Evolutionary conservation across 2,797 vertebrate genomes (phyloP), one percentile per base, ranked within the genome.

Genomic region (Lerista edwardsae): DNA sequence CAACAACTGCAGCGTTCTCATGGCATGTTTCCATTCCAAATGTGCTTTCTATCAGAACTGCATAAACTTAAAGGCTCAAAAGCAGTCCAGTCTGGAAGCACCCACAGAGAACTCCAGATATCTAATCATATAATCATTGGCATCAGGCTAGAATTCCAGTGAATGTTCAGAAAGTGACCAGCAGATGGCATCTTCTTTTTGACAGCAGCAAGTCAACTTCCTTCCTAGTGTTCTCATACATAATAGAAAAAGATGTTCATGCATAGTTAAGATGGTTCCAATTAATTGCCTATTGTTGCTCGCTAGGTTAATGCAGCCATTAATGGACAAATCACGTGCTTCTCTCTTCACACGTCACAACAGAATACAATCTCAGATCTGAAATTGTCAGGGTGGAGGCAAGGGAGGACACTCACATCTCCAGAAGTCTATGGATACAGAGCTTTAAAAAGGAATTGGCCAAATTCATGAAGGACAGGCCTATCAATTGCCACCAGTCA

Each of bases 141-240:
- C 15, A 61, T 34, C 47, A 29, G 51, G 25, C 23, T 36, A 5
- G 25, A 57, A 29, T 81, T 72, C 25, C 51, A 44, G 14, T 72
- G 67, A 39, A 34, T 41, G 44, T 36, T 4, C 25, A 74, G 71
- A 7, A 55, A 44, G 27, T 1, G 23, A 4, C 25, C n/a, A 82
- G 73, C 0, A 0, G 47, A 34, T 78, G 74, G 19, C 76, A 10
- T 76, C 59, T 0, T 0, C 59, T 21, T 21, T 59, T 44, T 21
- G 86, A 29, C 25, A 36, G 6, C 65, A 8, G 31, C 25, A 55
- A 55, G 76, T 62, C 47, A 10, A 19, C 5, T 71, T 79, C 14
- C 21, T 14, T 59, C 41, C 8, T 1, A 55, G 11, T 76, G 69
- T 80, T 88, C 69, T n/a, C 34, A 39, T 7, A 74, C 7, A 44